Base-by-base conservation (phyloP, 2,888 invertebrate species). In the Volucella inflata region DNA sequence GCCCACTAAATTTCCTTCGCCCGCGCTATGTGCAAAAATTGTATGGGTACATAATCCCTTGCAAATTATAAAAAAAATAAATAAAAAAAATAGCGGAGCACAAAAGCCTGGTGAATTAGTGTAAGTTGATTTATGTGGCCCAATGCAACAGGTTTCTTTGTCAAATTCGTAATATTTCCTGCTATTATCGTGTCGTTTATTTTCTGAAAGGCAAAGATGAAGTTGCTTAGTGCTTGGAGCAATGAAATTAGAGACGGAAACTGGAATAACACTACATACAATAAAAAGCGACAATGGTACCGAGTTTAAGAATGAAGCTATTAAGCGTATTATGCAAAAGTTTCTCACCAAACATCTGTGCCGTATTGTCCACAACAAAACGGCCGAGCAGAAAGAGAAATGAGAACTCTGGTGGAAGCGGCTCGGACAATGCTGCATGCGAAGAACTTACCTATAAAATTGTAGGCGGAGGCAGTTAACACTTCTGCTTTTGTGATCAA, bases 401-500 rank as follows among this genome's bases (percentile, higher is more conserved):
- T n/a, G n/a, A n/a, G n/a, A n/a, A n/a, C n/a, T 16, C 44, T 44
- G 44, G 21, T 44, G 12, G 60, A n/a, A n/a, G n/a, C n/a, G n/a
- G n/a, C n/a, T n/a, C n/a, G n/a, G 12, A 60, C 44, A 44, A 60
- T 60, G 44, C 60, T 60, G n/a, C 60, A 60, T 44, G 44, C 16
- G 10, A 60, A 44, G 21, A 60, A 44, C 9, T 60, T 60, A 11
- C 60, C 44, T 44, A 16, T 38, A 36, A 38, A n/a, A n/a, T n/a
- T n/a, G n/a, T n/a, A n/a, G n/a, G n/a, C n/a, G 21, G 21, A 21
- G 21, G 21, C 21, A 42, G 12, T 17, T n/a, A 62, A 62, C 46
- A 62, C 60, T 46, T 62, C 46, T 17, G 60, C 44, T 11, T 62
- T 62, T 42, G 60, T 62, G 9, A 62, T 46, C 3, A 62, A 62